phyloP scores from a whole-genome alignment of 2,113 vertebrate genomes.

The Eubucco bourcierii region DNA sequence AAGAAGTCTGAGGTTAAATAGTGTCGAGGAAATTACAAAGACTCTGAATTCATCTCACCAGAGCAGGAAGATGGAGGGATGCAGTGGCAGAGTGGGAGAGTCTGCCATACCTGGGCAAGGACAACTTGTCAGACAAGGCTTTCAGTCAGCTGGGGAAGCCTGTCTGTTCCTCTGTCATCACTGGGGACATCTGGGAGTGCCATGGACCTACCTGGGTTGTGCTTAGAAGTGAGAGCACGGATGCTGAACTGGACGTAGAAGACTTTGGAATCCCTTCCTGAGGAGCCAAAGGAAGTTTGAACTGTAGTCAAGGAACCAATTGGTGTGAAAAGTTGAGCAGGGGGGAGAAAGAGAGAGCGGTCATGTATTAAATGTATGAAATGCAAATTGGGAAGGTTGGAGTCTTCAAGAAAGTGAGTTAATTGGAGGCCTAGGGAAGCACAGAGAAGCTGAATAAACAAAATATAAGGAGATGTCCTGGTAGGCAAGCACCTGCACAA shows the following conservation, averaged over 20 bases:
- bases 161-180: not conserved
- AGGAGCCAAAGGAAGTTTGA: not conserved
- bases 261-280: not conserved
- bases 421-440: not conserved
- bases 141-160: not conserved
- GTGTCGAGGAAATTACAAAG: not conserved
- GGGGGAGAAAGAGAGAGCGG: not conserved
- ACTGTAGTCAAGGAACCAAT: not conserved
- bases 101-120: not conserved
- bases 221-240: not conserved
- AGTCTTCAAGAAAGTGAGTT: not conserved
- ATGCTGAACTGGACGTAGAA: not conserved
- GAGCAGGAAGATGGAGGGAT: not conserved
- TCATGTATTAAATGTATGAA: not conserved
- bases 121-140: not conserved
- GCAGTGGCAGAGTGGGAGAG: not conserved
- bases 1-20: not conserved
- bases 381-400: not conserved
- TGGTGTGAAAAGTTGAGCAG: not conserved
- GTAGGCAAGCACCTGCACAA: not conserved
- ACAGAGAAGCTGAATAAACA: slow-evolving; percentile 54
- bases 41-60: not conserved
- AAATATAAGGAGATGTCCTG: slow-evolving; percentile 42
- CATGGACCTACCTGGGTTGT: not conserved
- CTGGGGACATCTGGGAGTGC: not conserved